Evolutionary conservation across 2,113 vertebrate genomes (phyloP).

Genomic region (Rallus limicola): DNA sequence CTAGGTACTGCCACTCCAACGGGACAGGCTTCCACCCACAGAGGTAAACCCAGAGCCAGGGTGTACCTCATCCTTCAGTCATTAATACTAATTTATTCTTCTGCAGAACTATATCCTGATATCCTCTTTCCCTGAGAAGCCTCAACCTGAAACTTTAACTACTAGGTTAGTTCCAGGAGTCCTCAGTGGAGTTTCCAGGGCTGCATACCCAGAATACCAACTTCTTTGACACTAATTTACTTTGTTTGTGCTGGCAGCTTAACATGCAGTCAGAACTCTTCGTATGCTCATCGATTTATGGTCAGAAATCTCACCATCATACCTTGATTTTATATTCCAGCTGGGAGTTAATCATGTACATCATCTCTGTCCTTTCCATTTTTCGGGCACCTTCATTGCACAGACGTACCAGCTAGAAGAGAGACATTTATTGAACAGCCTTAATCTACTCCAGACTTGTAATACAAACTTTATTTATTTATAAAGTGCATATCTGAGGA

Average conservation of each 20-base stretch:
- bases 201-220: background rate
- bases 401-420: conserved; percentile 87
- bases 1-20: background rate
- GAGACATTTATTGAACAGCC: background rate
- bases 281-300: background rate
- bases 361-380: conserved; percentile 98
- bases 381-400: conserved; percentile 96
- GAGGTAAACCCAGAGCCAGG: background rate
- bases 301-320: background rate
- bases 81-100: background rate
- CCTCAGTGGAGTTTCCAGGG: background rate
- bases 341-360: conserved; percentile 97
- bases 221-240: background rate
- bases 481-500: too few species aligned
- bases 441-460: background rate
- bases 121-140: background rate
- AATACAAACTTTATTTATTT: background rate
- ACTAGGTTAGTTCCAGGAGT: too few species aligned
- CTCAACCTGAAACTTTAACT: too few species aligned
- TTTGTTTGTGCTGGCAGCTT: background rate
- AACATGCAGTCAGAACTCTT: conserved; percentile 7
- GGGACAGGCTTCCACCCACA: background rate
- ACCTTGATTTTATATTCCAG: conserved; percentile 99
- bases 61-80: background rate
- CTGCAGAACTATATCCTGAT: too few species aligned